Base-by-base conservation (phyloP, 2,113 vertebrate genomes). In the Gorsachius goisagi region DNA sequence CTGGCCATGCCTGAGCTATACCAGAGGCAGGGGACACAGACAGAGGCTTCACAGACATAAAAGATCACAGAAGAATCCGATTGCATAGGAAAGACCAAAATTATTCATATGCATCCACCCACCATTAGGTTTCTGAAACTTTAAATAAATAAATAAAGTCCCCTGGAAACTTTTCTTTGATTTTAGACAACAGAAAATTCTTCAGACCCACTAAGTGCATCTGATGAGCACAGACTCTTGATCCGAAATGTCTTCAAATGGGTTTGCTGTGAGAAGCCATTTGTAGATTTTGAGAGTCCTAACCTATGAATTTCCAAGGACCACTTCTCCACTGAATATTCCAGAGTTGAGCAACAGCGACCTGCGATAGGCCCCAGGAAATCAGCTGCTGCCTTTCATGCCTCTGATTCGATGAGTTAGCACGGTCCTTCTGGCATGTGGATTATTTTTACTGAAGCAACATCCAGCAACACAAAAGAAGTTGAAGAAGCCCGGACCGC, bases 401-500 rank as follows among this genome's bases (percentile, higher is more conserved):
- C 89, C 88, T 82, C 93, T 87, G 88, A 96, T 96, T 91, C 92
- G 97, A 96, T 58, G 73, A 95, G 75, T 74, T 41, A 87, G 81
- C 88, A 84, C 32, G 2, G 87, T 82, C 82, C 95, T 74, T 37
- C 85, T 94, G 96, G 96, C 92, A 85, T 8, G 59, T 12, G 1
- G 72, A 78, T 93, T 89, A 95, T 95, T 97, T 97, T 85, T 37
- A 91, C 88, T 77, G 68, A 85, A 95, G 94, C 88, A 85, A 86
- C 84, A 75, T 88, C 88, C 89, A 96, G 68, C 68, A 71, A 84
- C 87, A 93, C 85, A 89, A 95, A 95, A 93, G 92, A 88, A 91
- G 86, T 5, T 56, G 86, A 78, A 68, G 90, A 75, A 91, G 91
- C 62, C 32, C 0, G 3, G 50, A 35, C 6, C 2, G 14, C 22